These are phyloP conservation scores for Phocoena phocoena DNA, from an alignment of 2,113 vertebrate genomes.

Conservation along the genomic window DNA sequence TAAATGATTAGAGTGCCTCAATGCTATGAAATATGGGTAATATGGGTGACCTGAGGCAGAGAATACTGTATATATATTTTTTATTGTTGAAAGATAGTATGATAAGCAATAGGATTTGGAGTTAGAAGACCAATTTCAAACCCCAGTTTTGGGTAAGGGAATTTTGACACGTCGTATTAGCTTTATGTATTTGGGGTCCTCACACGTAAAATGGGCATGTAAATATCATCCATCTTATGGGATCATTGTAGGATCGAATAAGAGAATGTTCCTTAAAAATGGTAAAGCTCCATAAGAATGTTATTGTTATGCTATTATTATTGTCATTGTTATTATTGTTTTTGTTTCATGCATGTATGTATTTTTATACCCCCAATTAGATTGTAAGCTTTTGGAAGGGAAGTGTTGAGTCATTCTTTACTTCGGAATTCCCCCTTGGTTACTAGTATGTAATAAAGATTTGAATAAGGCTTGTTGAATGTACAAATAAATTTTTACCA, in stretches of 20 bases:
- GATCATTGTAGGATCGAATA: background rate
- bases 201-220: background rate
- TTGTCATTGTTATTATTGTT: background rate
- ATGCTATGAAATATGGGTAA: background rate
- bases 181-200: background rate
- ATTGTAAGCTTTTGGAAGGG: background rate
- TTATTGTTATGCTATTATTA: background rate
- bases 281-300: background rate
- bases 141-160: background rate
- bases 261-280: background rate
- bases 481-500: background rate
- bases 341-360: background rate
- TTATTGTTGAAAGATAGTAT: background rate
- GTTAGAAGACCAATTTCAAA: background rate
- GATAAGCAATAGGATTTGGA: background rate
- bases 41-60: background rate
- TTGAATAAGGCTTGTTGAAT: background rate
- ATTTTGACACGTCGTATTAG: background rate
- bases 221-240: background rate
- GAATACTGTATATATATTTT: background rate
- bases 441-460: background rate
- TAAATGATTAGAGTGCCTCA: background rate
- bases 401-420: background rate
- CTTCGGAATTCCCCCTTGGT: background rate
- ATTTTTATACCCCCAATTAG: background rate